Evolutionary conservation across 2,113 vertebrate genomes (phyloP).

Genomic region (Gadus chalcogrammus): DNA sequence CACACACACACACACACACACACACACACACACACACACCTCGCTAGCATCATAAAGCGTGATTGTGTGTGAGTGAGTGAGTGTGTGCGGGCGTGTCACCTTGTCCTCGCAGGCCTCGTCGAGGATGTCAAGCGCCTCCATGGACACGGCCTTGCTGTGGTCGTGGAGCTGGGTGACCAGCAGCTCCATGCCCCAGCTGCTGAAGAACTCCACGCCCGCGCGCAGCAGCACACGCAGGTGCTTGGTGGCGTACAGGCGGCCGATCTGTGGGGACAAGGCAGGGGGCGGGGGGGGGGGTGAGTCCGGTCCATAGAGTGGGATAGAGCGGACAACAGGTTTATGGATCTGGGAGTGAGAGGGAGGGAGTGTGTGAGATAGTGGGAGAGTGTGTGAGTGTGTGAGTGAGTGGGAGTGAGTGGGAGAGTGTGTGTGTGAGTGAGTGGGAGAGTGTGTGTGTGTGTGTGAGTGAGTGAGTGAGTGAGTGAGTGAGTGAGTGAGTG

Average conservation of each 20-base stretch:
- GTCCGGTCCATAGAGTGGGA: not conserved
- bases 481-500: too few species aligned
- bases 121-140: slow-evolving; percentile 94
- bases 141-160: slow-evolving; percentile 92
- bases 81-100: slow-evolving; percentile 62
- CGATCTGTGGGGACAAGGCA: slow-evolving; percentile 69
- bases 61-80: too few species aligned
- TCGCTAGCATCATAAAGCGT: too few species aligned
- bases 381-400: too few species aligned
- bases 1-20: not conserved
- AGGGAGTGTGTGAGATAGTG: too few species aligned
- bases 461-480: too few species aligned
- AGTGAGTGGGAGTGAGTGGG: too few species aligned
- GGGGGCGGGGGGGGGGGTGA: not conserved
- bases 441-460: too few species aligned
- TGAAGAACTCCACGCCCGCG: slow-evolving; percentile 97
- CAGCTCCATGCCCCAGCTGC: slow-evolving; percentile 97
- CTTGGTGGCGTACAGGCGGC: slow-evolving; percentile 93
- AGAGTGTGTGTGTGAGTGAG: too few species aligned
- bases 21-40: too few species aligned
- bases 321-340: not conserved
- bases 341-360: too few species aligned
- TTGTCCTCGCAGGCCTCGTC: slow-evolving; percentile 99
- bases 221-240: slow-evolving; percentile 92
- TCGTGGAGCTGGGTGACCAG: slow-evolving; percentile 98